phyloP scores from a whole-genome alignment of 2,888 invertebrate genomes.

The Rhagonycha lutea region DNA sequence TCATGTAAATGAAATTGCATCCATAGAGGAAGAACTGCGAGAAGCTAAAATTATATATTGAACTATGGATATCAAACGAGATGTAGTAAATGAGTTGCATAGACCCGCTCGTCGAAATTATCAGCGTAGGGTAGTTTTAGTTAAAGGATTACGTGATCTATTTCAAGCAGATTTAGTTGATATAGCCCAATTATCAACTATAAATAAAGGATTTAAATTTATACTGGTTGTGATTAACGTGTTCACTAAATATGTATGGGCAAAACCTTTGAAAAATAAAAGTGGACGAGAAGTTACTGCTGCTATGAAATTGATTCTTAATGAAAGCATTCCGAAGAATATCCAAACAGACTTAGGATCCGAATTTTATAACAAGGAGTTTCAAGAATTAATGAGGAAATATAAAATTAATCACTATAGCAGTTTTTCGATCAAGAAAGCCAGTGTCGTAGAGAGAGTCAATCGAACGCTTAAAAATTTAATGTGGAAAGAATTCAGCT shows the following conservation, averaged over 20 bases:
- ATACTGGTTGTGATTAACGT: constrained; percentile 45
- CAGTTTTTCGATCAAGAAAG: constrained; percentile 7
- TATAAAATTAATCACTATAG: constrained; percentile 32
- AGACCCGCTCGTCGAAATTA: constrained; percentile 45
- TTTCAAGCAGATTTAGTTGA: constrained; percentile 52
- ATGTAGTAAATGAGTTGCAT: constrained; percentile 21
- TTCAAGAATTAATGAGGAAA: constrained; percentile 34
- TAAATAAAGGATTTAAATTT: constrained; percentile 43
- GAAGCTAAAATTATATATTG: background rate
- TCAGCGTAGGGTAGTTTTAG: constrained; percentile 24
- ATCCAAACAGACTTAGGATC: constrained; percentile 5
- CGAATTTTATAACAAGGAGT: constrained; percentile 31
- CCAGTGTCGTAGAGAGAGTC: background rate
- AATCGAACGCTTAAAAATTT: constrained; percentile 3
- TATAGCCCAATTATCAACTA: constrained; percentile 40
- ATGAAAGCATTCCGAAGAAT: background rate
- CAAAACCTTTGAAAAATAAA: constrained; percentile 42
- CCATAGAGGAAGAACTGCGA: background rate
- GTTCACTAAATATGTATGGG: constrained; percentile 49
- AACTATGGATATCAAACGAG: background rate
- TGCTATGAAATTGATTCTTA: background rate
- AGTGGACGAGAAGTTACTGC: constrained; percentile 36
- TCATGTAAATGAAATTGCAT: constrained; percentile 15
- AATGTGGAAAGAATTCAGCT: constrained; percentile 30
- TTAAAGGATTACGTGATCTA: constrained; percentile 43